These are phyloP conservation scores for Pseudococcus longispinus DNA, from an alignment of 2,888 invertebrate genomes.

Conservation along the genomic window DNA sequence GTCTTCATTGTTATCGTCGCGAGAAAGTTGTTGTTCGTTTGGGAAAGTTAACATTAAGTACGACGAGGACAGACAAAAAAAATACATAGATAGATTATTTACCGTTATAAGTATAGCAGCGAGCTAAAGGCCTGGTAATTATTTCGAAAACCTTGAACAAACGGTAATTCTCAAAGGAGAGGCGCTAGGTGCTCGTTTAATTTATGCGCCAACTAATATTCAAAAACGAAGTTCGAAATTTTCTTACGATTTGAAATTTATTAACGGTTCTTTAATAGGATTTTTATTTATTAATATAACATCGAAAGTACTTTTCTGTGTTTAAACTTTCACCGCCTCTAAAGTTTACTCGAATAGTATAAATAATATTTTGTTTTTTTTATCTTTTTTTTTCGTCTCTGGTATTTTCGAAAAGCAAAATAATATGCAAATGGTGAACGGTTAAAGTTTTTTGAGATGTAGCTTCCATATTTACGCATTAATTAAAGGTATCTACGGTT, in stretches of 20 bases:
- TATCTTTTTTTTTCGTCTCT: not conserved
- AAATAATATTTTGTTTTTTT: constrained; percentile 4
- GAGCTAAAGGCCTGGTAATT: not conserved
- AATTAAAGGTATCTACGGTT: not conserved
- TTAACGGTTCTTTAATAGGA: constrained; percentile 10
- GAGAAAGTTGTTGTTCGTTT: not conserved
- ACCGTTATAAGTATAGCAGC: not conserved
- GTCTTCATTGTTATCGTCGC: not conserved
- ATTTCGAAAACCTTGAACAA: constrained; percentile 15
- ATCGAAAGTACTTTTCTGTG: constrained; percentile 36
- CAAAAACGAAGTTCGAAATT: constrained; percentile 27
- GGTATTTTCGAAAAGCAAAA: not conserved
- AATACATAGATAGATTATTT: not conserved
- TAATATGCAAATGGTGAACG: not conserved
- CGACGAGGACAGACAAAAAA: not conserved
- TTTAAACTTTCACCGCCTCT: constrained; percentile 21
- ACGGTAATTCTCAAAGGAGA: not conserved
- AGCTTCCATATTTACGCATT: not conserved
- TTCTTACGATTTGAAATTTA: constrained; percentile 34
- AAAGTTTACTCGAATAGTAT: not conserved
- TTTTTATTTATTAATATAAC: constrained; percentile 42
- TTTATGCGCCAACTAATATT: constrained; percentile 25
- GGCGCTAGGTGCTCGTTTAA: not conserved
- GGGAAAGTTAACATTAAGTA: not conserved
- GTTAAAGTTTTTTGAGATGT: not conserved